phyloP scores from a whole-genome alignment of 2,113 vertebrate genomes.

The Phainopepla nitens region DNA sequence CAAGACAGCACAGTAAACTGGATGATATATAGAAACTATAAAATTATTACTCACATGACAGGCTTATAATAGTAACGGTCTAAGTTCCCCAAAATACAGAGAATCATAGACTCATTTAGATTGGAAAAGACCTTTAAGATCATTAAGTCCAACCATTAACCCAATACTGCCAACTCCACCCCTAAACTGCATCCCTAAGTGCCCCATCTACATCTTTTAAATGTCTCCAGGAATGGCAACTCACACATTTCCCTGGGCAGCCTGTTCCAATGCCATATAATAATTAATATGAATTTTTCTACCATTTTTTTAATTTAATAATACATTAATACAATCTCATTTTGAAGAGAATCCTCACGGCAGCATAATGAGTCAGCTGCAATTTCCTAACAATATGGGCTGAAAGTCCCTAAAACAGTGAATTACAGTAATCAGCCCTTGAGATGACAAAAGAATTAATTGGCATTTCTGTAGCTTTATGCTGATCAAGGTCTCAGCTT shows the following conservation, averaged over 20 bases:
- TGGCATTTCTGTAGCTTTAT: slow-evolving; percentile 56
- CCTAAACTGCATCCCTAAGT: neutral
- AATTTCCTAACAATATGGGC: slow-evolving; percentile 44
- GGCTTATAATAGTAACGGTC: neutral
- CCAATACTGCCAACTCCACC: neutral
- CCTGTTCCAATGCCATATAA: neutral
- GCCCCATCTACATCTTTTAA: neutral
- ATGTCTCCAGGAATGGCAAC: neutral
- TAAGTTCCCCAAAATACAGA: neutral
- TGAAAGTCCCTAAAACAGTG: slow-evolving; percentile 50
- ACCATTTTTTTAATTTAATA: too few species aligned
- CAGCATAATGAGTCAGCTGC: slow-evolving; percentile 51
- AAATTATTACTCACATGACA: neutral
- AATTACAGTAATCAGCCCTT: slow-evolving; percentile 70
- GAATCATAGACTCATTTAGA: neutral
- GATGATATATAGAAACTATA: neutral
- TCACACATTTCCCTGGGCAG: neutral
- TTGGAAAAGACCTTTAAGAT: neutral
- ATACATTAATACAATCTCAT: slow-evolving; percentile 48
- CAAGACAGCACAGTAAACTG: neutral
- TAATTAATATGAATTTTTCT: neutral
- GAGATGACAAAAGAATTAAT: slow-evolving; percentile 71
- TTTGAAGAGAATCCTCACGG: slow-evolving; percentile 35
- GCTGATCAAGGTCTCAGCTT: slow-evolving; percentile 56
- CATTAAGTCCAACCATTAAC: neutral